Evolutionary conservation across 2,888 invertebrate genomes (phyloP).

Genomic region (Lypha dubia): DNA sequence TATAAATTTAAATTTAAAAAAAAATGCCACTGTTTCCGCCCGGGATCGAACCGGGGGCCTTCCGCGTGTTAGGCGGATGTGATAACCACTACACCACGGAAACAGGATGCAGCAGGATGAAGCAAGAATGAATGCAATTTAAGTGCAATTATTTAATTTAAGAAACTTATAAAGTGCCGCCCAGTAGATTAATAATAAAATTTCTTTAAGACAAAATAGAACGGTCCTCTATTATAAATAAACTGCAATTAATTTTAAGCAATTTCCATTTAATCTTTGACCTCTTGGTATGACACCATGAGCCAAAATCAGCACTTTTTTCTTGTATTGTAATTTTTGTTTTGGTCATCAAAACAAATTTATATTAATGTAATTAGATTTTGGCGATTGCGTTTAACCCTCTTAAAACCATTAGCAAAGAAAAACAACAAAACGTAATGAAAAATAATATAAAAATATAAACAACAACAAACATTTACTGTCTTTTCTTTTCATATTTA

Average conservation of each 20-base stretch:
- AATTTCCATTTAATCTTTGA: slow-evolving; percentile 55
- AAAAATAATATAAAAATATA: slow-evolving; percentile 64
- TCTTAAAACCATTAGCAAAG: slow-evolving; percentile 79
- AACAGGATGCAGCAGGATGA: slow-evolving; percentile 68
- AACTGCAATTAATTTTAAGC: slow-evolving; percentile 34
- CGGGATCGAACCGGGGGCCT: slow-evolving; percentile 82
- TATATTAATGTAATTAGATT: slow-evolving; percentile 78
- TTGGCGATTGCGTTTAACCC: slow-evolving; percentile 74
- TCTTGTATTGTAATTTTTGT: slow-evolving; percentile 44
- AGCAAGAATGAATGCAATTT: background rate
- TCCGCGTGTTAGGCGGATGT: slow-evolving; percentile 82
- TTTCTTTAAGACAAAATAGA: background rate
- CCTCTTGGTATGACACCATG: slow-evolving; percentile 37
- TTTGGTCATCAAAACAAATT: slow-evolving; percentile 73
- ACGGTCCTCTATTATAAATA: background rate
- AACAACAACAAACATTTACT: slow-evolving; percentile 68
- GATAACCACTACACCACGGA: slow-evolving; percentile 82
- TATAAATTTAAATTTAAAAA: background rate
- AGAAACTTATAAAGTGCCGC: too few relatives aligned
- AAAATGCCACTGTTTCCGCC: slow-evolving; percentile 78
- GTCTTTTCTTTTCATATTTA: background rate
- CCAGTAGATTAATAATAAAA: background rate
- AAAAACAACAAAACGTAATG: slow-evolving; percentile 74
- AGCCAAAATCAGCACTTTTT: slow-evolving; percentile 24
- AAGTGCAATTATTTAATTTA: background rate